Base-by-base conservation (phyloP, 2,888 invertebrate genomes). In the Kryphioiulus occultus region DNA sequence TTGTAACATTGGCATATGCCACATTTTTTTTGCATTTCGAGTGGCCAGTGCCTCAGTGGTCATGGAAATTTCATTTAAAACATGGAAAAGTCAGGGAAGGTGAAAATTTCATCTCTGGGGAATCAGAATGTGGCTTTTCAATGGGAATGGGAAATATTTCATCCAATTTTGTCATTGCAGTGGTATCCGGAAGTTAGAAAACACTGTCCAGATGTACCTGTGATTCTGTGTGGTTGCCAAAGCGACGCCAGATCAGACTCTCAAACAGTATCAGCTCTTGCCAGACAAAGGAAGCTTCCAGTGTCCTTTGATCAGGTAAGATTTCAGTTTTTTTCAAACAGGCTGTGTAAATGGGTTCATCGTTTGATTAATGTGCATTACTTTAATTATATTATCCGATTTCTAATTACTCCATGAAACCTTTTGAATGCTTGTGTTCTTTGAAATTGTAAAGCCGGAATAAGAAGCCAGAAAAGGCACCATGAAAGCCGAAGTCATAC, bases 161-260 rank as follows among this genome's bases (percentile, higher is more conserved):
- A 35, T 35, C 35, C 35, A 35, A 35, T 35, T 88, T 89, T 88
- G 88, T 89, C 89, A n/a, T 86, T 92, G 17, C 93, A 95, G 94
- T 95, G 95, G 95, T 94, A 94, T 91, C 93, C 94, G 89, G 95
- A 95, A 92, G 94, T 95, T 0, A 92, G 94, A 88, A 93, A 94
- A 19, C 94, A 95, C 90, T 94, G 94, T 15, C 94, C 94, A 0
- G 92, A 93, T 0, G 91, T 92, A 78, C 94, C 95, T 0, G 93
- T 95, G n/a, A 93, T 95, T 86, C 93, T 95, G 26, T 94, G 94
- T 89, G 95, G 95, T 84, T 95, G 95, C 91, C 94, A 94, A 90
- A 94, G 94, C 0, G 95, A 95, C 91, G 92, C 94, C n/a, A 92
- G 94, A 86, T 93, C 93, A 86, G 94, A 94, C 90, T 93, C 94